A percentile compares a stretch with the other conserved stretches of the same genome.
These are phyloP conservation scores for Formica exsecta DNA, from an alignment of 1,140 invertebrate genomes.

Conservation along the genomic window DNA sequence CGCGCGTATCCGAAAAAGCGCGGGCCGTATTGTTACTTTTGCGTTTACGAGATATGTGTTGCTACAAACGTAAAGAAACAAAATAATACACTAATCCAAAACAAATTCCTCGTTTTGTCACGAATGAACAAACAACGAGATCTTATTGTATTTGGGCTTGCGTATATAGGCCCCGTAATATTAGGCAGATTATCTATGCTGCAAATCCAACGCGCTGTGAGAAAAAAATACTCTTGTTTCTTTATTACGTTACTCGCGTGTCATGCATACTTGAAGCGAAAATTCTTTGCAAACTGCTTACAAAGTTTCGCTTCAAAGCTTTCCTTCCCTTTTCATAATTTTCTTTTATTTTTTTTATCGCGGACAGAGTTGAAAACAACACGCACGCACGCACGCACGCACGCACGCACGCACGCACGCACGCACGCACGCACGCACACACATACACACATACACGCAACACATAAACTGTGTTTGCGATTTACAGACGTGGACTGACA, in stretches of 20 bases:
- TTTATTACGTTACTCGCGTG: background rate
- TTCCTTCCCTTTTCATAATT: background rate
- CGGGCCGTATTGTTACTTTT: background rate
- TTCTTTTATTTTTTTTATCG: too few relatives aligned
- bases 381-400: background rate
- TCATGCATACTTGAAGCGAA: background rate
- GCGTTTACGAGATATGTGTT: background rate
- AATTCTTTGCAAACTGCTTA: background rate
- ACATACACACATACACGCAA: background rate
- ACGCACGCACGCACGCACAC: background rate
- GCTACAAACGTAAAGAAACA: background rate
- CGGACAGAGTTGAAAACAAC: background rate
- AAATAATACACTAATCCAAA: too few relatives aligned
- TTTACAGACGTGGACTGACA: background rate
- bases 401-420: background rate
- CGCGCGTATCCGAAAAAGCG: background rate
- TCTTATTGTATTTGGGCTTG: conserved; percentile 5
- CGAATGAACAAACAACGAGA: conserved; percentile 35
- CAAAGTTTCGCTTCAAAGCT: background rate
- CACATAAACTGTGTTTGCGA: background rate
- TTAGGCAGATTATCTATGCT: background rate
- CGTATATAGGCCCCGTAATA: too few relatives aligned
- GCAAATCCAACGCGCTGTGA: background rate
- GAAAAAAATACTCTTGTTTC: background rate
- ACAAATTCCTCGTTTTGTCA: background rate